A percentile compares a stretch with the other conserved stretches of the same genome.
Conservation (phyloP, 37 sponge, comb jelly and placozoan species). For the Beroe ovata region DNA sequence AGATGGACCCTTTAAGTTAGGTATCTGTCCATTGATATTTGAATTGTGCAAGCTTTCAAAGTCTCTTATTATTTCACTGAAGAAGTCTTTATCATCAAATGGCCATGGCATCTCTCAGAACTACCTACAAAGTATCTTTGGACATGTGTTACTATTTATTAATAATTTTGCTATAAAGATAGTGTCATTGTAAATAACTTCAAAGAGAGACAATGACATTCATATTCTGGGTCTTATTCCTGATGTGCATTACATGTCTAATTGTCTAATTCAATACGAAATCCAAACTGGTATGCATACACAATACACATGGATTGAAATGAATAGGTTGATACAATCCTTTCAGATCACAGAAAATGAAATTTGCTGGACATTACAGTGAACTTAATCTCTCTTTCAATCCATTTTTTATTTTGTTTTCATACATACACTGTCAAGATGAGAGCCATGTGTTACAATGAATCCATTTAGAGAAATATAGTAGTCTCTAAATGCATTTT, state of each 20-base stretch:
- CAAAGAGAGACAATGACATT: no score
- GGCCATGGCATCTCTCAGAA: constrained; percentile 58
- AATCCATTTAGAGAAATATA: not conserved
- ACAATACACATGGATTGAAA: no score
- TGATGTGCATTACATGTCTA: no score
- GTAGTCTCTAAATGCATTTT: constrained; percentile 11
- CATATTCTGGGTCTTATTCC: no score
- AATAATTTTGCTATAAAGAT: no score
- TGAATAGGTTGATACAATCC: no score
- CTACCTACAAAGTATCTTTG: not conserved
- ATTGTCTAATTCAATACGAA: no score
- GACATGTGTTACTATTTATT: no score
- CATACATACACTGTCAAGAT: constrained; percentile 1
- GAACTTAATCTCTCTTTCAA: not conserved
- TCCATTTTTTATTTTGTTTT: not conserved
- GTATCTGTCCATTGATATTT: not conserved
- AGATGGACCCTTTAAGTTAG: not conserved
- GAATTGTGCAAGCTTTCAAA: not conserved
- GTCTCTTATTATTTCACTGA: not conserved
- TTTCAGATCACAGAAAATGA: no score
- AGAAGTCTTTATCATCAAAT: constrained; percentile 38
- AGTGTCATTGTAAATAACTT: no score
- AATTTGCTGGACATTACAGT: not conserved
- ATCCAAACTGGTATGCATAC: no score
- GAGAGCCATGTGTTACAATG: not conserved